phyloP scores from a whole-genome alignment of 2,797 vertebrate species.

The Tenualosa thibaudeaui region DNA sequence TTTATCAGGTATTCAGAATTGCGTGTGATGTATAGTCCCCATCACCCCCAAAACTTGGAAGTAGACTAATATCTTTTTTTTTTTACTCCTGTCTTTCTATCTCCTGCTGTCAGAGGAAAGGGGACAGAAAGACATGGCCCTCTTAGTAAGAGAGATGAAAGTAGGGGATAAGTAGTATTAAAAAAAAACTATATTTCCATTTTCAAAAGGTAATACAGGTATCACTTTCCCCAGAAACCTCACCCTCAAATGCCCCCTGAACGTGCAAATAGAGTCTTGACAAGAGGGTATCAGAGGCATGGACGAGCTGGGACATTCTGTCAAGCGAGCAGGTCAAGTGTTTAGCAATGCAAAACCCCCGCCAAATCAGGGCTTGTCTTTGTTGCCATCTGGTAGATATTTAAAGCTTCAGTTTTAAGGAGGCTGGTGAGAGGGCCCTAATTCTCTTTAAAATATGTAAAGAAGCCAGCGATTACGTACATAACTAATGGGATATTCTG shows the following conservation, averaged over 20 bases:
- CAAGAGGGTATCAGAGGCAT: slow-evolving; percentile 57
- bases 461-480: slow-evolving; percentile 71
- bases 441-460: slow-evolving; percentile 76
- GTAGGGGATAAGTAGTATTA: slow-evolving; percentile 21
- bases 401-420: slow-evolving; percentile 62
- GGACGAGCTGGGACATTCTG: slow-evolving; percentile 57
- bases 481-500: slow-evolving; percentile 54
- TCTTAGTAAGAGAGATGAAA: slow-evolving; percentile 49
- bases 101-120: neutral
- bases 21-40: neutral
- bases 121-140: neutral
- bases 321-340: slow-evolving; percentile 65
- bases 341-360: slow-evolving; percentile 60
- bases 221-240: slow-evolving; percentile 39
- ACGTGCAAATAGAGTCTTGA: slow-evolving; percentile 54
- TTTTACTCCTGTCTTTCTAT: neutral
- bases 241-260: slow-evolving; percentile 37
- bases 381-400: slow-evolving; percentile 57
- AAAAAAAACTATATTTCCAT: slow-evolving; percentile 47
- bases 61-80: neutral
- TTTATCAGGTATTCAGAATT: neutral
- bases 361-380: slow-evolving; percentile 59
- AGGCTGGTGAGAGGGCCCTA: slow-evolving; percentile 58
- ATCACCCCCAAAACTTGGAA: neutral
- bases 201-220: slow-evolving; percentile 50